Percentiles rank a stretch among this genome's conserved stretches.
phyloP scores from a whole-genome alignment of 2,888 invertebrate genomes.

The Temnothorax ravouxi region DNA sequence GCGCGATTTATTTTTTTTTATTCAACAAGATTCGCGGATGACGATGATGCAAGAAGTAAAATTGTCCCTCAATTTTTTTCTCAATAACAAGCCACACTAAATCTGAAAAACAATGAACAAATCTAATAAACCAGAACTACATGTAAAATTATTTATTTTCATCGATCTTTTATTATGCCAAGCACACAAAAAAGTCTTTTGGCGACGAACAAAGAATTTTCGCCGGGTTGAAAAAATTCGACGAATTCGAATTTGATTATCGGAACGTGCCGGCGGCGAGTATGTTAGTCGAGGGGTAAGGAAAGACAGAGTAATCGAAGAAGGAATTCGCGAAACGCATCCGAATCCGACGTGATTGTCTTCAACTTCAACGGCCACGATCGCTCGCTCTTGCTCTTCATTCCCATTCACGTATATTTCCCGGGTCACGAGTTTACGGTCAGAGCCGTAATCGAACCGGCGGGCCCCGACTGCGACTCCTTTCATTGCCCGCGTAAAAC shows the following conservation, averaged over 20 bases:
- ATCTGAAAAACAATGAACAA: background rate
- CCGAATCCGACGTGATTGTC: slow-evolving; percentile 33
- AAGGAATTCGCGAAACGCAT: slow-evolving; percentile 51
- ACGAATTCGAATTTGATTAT: slow-evolving; percentile 30
- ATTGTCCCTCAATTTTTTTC: background rate
- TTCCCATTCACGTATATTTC: slow-evolving; percentile 65
- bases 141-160: background rate
- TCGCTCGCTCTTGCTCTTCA: slow-evolving; percentile 56
- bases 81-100: background rate
- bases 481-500: slow-evolving; percentile 82
- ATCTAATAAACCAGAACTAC: background rate
- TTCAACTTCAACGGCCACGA: slow-evolving; percentile 43
- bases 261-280: slow-evolving; percentile 33
- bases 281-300: background rate
- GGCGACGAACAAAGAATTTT: background rate
- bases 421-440: slow-evolving; percentile 66
- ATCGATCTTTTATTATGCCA: background rate
- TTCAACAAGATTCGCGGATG: background rate
- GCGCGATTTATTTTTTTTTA: background rate
- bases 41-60: background rate
- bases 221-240: slow-evolving; percentile 2
- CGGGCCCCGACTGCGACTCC: slow-evolving; percentile 72
- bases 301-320: slow-evolving; percentile 41
- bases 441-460: slow-evolving; percentile 74
- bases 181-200: no score